Evolutionary conservation across 2,888 invertebrate species (phyloP).

Genomic region (Ormia ochracea): DNA sequence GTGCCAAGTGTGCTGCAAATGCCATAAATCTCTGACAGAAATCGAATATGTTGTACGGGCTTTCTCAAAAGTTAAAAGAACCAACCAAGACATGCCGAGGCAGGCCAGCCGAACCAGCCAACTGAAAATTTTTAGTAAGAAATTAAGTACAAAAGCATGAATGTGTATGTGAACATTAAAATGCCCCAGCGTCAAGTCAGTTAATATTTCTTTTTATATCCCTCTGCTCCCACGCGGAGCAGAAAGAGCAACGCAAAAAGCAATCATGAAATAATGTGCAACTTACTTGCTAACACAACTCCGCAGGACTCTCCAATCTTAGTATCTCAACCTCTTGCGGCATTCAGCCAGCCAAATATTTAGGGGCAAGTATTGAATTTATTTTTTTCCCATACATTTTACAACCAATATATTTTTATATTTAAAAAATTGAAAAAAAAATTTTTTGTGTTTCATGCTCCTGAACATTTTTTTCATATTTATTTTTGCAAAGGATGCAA

Average conservation of each 20-base stretch:
- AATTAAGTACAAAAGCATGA: slow-evolving; percentile 40
- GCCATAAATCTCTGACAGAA: slow-evolving; percentile 67
- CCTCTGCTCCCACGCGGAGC: slow-evolving; percentile 58
- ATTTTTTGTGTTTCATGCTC: slow-evolving; percentile 23
- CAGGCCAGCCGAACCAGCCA: slow-evolving; percentile 29
- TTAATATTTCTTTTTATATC: slow-evolving; percentile 23
- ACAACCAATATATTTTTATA: slow-evolving; percentile 29
- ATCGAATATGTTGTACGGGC: slow-evolving; percentile 60
- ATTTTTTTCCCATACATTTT: slow-evolving; percentile 12
- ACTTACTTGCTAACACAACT: slow-evolving; percentile 50
- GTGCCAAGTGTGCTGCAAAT: slow-evolving; percentile 65
- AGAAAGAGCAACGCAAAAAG: not conserved
- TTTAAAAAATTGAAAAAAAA: slow-evolving; percentile 36
- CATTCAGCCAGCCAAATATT: slow-evolving; percentile 11
- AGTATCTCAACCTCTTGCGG: not conserved
- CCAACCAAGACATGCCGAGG: slow-evolving; percentile 12
- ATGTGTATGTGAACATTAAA: slow-evolving; percentile 41
- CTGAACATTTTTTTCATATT: not conserved
- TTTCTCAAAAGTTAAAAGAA: slow-evolving; percentile 33
- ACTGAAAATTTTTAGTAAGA: slow-evolving; percentile 3
- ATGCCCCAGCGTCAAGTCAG: slow-evolving; percentile 51
- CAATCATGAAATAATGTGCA: slow-evolving; percentile 35
- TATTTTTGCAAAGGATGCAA: slow-evolving; percentile 37
- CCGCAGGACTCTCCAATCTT: slow-evolving; percentile 40
- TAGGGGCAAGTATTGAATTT: slow-evolving; percentile 48